Conservation (phyloP, 2,797 vertebrate species). For the Rhabdomys pumilio region DNA sequence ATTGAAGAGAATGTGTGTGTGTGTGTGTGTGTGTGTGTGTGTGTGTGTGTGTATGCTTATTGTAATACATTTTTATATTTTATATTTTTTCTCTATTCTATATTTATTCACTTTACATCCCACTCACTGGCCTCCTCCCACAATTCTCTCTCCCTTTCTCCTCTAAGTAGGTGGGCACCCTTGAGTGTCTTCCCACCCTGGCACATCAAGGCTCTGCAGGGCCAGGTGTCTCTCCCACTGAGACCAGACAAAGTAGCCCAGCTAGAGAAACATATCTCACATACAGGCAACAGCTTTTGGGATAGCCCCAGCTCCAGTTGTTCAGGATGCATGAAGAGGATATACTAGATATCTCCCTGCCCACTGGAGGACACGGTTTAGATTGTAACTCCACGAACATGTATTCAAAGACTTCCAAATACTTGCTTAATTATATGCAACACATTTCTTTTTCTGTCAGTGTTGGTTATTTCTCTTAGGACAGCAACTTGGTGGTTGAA, state of each 20-base stretch:
- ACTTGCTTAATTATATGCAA: slow-evolving; percentile 21
- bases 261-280: neutral
- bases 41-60: too few species aligned
- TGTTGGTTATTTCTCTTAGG: slow-evolving; percentile 34
- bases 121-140: neutral
- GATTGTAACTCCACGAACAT: neutral
- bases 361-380: neutral
- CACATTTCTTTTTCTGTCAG: neutral
- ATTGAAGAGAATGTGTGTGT: neutral
- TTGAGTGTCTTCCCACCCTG: neutral
- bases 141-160: neutral
- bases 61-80: too few species aligned
- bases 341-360: neutral
- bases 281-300: neutral
- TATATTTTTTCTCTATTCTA: too few species aligned
- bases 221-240: neutral
- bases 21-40: neutral
- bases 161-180: neutral
- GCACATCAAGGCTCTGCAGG: neutral
- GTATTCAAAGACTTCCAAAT: neutral
- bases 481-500: slow-evolving; percentile 20
- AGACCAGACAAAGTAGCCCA: neutral
- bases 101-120: neutral
- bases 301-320: neutral
- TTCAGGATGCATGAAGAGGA: neutral